Conservation (phyloP, 2,797 vertebrate species). For the Gymnothorax reevesii region DNA sequence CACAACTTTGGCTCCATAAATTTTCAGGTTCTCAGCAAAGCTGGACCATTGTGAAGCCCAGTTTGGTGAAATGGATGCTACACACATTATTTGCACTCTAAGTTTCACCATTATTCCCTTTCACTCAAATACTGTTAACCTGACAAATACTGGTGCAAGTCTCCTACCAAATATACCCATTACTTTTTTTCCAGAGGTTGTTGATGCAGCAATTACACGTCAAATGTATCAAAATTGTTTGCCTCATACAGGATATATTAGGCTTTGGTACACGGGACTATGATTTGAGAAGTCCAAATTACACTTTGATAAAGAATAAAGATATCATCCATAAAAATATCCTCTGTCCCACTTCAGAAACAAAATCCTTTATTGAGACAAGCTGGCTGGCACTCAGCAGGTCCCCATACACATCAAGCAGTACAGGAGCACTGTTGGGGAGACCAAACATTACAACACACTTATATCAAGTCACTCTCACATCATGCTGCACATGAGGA, state of each 20-base stretch:
- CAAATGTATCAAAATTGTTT: neutral
- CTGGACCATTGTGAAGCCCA: neutral
- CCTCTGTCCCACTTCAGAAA: constrained; percentile 75
- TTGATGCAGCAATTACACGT: neutral
- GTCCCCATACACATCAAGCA: constrained; percentile 87
- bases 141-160: neutral
- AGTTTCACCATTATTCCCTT: neutral
- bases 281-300: neutral
- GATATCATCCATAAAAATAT: neutral
- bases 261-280: neutral
- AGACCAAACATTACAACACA: constrained; percentile 49
- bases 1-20: no score
- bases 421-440: constrained; percentile 76
- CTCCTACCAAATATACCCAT: neutral
- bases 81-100: neutral
- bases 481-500: constrained; percentile 21
- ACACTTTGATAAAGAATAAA: neutral
- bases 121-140: neutral
- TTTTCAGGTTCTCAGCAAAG: no score
- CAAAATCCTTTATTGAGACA: constrained; percentile 80
- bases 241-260: neutral
- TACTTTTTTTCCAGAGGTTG: neutral
- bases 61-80: neutral
- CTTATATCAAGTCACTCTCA: constrained; percentile 20
- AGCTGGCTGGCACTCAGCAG: constrained; percentile 84